Percentiles rank a stretch among this genome's conserved stretches.
Evolutionary conservation across 2,797 vertebrate species (phyloP).

Genomic region (Pangasius larnaudii): DNA sequence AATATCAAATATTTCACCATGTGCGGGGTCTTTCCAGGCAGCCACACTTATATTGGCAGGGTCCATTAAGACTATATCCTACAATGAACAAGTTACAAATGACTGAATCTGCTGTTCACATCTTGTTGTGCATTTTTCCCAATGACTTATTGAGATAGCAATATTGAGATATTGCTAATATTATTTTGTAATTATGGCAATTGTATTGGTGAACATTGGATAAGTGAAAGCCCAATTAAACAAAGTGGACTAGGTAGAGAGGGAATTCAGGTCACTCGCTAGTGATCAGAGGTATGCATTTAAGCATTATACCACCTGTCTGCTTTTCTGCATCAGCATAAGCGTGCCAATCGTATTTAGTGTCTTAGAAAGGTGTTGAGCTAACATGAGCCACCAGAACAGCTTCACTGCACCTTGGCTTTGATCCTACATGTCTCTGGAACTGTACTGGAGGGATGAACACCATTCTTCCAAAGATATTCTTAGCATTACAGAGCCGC

Average conservation of each 20-base stretch:
- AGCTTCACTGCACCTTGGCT: neutral
- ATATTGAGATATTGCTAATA: neutral
- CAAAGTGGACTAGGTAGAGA: neutral
- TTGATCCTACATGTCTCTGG: neutral
- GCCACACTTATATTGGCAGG: neutral
- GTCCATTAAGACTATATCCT: neutral
- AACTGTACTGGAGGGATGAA: neutral
- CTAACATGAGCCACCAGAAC: neutral
- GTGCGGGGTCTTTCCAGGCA: neutral
- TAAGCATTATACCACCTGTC: constrained; percentile 12
- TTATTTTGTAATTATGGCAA: neutral
- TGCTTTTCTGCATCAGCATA: neutral
- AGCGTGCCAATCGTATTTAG: neutral
- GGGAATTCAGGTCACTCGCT: neutral
- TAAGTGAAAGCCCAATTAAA: neutral
- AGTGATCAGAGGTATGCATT: neutral
- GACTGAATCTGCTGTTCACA: neutral
- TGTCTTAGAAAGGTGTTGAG: neutral
- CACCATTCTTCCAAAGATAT: neutral
- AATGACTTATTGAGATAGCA: neutral
- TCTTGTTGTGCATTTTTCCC: neutral
- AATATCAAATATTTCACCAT: neutral
- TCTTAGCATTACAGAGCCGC: neutral
- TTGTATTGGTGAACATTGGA: neutral
- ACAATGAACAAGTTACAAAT: neutral